phyloP scores from a whole-genome alignment of 2,113 vertebrate species.

The Ariopsis seemanni region DNA sequence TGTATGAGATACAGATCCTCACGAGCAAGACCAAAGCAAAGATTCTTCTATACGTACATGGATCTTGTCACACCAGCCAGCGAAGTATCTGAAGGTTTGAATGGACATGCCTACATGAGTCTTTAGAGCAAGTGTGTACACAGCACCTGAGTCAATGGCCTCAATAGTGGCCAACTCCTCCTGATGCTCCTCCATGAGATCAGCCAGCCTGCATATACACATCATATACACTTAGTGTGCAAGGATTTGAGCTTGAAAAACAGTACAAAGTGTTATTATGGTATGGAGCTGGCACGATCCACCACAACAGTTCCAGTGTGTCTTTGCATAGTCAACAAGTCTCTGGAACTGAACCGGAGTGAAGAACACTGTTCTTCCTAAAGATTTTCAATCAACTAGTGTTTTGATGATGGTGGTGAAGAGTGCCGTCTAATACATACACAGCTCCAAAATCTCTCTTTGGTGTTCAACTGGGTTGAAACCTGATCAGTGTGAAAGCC shows the following conservation, averaged over 20 bases:
- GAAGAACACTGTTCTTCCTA: neutral
- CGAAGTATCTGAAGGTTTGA: constrained; percentile 81
- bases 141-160: constrained; percentile 77
- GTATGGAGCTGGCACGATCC: neutral
- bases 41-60: constrained; percentile 63
- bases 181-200: constrained; percentile 81
- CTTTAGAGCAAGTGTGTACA: constrained; percentile 80
- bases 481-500: neutral
- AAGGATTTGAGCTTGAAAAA: neutral
- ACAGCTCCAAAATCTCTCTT: neutral
- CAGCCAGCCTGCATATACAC: constrained; percentile 70
- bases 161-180: constrained; percentile 82
- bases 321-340: no score
- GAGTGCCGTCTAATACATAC: neutral
- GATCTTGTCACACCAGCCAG: constrained; percentile 83
- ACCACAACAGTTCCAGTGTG: no score
- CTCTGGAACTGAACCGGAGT: neutral
- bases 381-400: neutral
- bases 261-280: neutral
- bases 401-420: neutral
- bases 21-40: neutral
- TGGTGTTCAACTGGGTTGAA: neutral
- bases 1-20: neutral
- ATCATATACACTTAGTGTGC: neutral
- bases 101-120: constrained; percentile 83